Evolutionary conservation across 2,797 vertebrate species (phyloP).

Genomic region (Sebastes oblongus): DNA sequence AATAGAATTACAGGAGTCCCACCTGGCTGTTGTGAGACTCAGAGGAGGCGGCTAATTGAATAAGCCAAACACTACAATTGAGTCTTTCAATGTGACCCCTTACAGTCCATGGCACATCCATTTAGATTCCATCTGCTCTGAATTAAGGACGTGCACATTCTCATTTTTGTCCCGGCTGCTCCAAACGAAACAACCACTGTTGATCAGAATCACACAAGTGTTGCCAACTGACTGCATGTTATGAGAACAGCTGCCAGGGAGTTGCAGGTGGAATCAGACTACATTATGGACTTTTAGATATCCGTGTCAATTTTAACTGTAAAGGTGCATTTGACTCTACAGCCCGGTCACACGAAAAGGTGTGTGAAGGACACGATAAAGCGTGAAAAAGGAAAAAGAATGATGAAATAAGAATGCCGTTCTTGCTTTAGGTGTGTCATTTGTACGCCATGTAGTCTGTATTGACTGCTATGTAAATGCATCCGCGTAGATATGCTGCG

Average conservation of each 20-base stretch:
- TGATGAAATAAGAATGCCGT: not conserved
- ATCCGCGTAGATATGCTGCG: not conserved
- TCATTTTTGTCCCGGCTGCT: slow-evolving; percentile 67
- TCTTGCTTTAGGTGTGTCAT: not conserved
- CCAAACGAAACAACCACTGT: slow-evolving; percentile 68
- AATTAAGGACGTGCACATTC: slow-evolving; percentile 67
- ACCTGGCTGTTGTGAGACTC: slow-evolving; percentile 63
- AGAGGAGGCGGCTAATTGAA: slow-evolving; percentile 71
- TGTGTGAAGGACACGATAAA: not conserved
- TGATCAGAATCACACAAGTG: slow-evolving; percentile 65
- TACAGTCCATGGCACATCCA: slow-evolving; percentile 69
- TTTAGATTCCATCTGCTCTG: slow-evolving; percentile 78
- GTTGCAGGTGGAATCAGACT: slow-evolving; percentile 45
- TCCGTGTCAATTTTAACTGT: not conserved
- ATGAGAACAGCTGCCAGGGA: slow-evolving; percentile 63
- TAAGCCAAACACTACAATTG: slow-evolving; percentile 68
- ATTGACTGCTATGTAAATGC: not conserved
- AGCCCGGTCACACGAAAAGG: not conserved
- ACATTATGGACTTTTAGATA: slow-evolving; percentile 27
- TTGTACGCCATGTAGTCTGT: not conserved
- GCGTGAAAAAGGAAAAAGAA: not conserved
- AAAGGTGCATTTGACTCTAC: not conserved
- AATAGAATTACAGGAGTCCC: slow-evolving; percentile 57
- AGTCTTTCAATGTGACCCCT: slow-evolving; percentile 74
- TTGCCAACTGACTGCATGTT: slow-evolving; percentile 59